Conservation (phyloP, 2,888 invertebrate genomes). For the Hypena proboscidalis region DNA sequence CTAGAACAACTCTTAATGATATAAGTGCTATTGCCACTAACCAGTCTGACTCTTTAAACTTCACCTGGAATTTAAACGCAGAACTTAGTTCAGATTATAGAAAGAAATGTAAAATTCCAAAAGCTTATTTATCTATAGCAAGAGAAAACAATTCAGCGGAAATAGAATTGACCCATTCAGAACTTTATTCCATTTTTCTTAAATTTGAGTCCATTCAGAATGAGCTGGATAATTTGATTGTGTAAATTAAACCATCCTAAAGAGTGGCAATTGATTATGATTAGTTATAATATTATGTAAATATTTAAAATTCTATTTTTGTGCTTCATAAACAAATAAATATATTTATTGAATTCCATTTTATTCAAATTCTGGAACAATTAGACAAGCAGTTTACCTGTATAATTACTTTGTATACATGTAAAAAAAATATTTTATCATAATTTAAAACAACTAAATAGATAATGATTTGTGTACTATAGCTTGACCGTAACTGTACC, state of each 20-base stretch:
- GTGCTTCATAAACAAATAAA: too few relatives aligned
- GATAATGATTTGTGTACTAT: too few relatives aligned
- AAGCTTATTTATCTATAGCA: conserved; percentile 64
- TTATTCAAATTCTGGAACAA: too few relatives aligned
- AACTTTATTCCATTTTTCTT: conserved; percentile 70
- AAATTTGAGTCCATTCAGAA: conserved; percentile 77
- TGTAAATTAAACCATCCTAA: conserved; percentile 19
- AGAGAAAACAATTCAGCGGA: conserved; percentile 54
- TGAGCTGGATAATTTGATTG: conserved; percentile 72
- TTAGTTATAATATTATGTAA: not conserved
- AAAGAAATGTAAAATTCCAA: conserved; percentile 73
- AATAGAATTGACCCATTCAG: conserved; percentile 73
- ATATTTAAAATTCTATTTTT: too few relatives aligned
- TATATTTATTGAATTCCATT: too few relatives aligned
- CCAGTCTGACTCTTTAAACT: conserved; percentile 52
- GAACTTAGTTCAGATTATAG: conserved; percentile 74
- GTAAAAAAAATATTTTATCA: too few relatives aligned
- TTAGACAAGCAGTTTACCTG: too few relatives aligned
- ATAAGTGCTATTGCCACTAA: conserved; percentile 52
- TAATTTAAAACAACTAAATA: too few relatives aligned
- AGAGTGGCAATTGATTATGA: not conserved
- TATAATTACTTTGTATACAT: too few relatives aligned
- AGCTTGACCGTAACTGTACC: too few relatives aligned
- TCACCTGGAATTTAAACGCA: conserved; percentile 74
- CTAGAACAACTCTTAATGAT: conserved; percentile 64